phyloP scores from a whole-genome alignment of 2,888 invertebrate species.

The Orgyia antiqua region DNA sequence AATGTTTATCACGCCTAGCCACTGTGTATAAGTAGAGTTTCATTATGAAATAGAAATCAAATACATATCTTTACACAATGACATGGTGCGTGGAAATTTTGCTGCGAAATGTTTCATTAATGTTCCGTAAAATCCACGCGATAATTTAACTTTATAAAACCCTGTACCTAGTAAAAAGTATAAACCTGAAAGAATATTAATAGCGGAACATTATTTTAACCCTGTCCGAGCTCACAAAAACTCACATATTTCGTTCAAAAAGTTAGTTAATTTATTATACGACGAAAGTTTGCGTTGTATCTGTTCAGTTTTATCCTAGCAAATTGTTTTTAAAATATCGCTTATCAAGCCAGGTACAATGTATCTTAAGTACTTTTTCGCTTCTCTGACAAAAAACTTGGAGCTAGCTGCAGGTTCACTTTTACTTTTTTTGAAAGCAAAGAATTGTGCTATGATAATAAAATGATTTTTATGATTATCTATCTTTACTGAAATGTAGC shows the following conservation, averaged over 20 bases:
- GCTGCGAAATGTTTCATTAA: no score
- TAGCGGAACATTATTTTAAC: conserved; percentile 25
- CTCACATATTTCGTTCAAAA: conserved; percentile 28
- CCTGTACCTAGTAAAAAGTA: conserved; percentile 12
- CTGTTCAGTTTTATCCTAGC: conserved; percentile 30
- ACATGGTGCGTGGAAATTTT: no score
- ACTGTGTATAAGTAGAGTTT: no score
- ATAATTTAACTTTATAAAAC: conserved; percentile 7
- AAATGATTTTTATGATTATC: no score
- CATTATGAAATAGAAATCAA: no score
- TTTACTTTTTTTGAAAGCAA: no score
- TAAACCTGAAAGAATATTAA: conserved; percentile 23
- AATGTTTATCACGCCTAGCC: no score
- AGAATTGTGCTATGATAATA: no score
- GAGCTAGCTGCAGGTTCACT: no score
- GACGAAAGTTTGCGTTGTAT: conserved; percentile 30
- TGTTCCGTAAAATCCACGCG: no score
- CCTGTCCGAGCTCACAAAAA: conserved; percentile 21
- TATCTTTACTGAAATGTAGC: no score
- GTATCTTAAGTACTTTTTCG: conserved; percentile 29
- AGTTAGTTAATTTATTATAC: conserved; percentile 44
- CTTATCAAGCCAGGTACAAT: conserved; percentile 44
- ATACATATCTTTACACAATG: no score
- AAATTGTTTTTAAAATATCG: conserved; percentile 63
- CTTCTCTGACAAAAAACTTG: conserved; percentile 33